A percentile compares a stretch with the other conserved stretches of the same genome.
Conservation (phyloP, 2,797 vertebrate genomes). For the Pseudomugil tenellus region DNA sequence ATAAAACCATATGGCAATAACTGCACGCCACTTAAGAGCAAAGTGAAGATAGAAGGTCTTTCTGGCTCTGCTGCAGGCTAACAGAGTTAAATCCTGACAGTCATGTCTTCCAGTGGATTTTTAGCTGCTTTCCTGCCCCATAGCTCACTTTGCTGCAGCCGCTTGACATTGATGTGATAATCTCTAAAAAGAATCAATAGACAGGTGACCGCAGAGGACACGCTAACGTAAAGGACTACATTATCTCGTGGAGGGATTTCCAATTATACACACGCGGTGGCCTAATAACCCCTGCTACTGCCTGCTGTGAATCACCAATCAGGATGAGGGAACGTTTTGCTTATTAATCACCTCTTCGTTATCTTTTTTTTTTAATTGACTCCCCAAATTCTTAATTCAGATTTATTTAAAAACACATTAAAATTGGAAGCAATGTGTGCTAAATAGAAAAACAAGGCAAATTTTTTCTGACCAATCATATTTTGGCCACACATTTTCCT, state of each 20-base stretch:
- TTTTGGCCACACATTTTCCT: not conserved
- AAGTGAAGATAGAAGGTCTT: not conserved
- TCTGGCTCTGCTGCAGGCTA: constrained; percentile 37
- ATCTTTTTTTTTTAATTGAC: not conserved
- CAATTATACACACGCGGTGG: constrained; percentile 63
- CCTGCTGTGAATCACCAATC: constrained; percentile 58
- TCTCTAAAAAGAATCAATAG: constrained; percentile 75
- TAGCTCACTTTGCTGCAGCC: constrained; percentile 44
- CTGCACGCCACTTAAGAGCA: constrained; percentile 47
- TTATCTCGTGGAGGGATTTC: constrained; percentile 71
- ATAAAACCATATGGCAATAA: constrained; percentile 30
- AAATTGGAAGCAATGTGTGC: not conserved
- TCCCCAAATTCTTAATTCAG: not conserved
- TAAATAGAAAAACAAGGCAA: not conserved
- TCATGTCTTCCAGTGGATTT: constrained; percentile 46
- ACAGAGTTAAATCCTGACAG: constrained; percentile 43
- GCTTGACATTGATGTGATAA: constrained; percentile 75
- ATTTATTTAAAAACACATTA: not conserved
- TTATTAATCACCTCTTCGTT: not conserved
- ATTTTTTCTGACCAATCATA: not conserved
- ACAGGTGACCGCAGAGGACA: constrained; percentile 71
- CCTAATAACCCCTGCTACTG: constrained; percentile 55
- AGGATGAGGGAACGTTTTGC: constrained; percentile 16
- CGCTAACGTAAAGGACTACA: constrained; percentile 58
- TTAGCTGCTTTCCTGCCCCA: constrained; percentile 21